phyloP scores from a whole-genome alignment of 2,113 vertebrate species.

The Neomonachus schauinslandi region DNA sequence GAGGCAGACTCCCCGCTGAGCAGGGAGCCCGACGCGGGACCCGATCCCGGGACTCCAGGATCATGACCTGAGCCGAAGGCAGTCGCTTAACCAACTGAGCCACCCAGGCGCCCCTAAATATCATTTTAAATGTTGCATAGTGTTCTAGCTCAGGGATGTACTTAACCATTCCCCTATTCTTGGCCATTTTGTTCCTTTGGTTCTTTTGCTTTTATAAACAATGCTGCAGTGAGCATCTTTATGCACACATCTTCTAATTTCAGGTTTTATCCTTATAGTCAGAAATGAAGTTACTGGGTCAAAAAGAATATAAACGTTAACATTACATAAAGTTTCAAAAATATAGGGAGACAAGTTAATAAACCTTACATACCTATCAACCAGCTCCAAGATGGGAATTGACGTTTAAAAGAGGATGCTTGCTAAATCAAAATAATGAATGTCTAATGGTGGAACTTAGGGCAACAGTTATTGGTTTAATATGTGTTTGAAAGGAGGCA shows the following conservation, averaged over 20 bases:
- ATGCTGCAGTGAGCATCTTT: background rate
- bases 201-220: background rate
- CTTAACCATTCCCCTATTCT: background rate
- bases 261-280: background rate
- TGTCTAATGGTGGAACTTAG: background rate
- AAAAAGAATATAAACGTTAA: background rate
- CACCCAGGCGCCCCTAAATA: too few species aligned
- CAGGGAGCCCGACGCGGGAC: too few species aligned
- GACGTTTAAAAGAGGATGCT: background rate
- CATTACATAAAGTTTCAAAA: background rate
- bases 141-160: background rate
- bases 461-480: background rate
- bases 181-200: background rate
- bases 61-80: too few species aligned
- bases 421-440: background rate
- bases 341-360: background rate
- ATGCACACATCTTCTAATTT: background rate
- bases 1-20: too few species aligned
- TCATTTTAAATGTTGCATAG: background rate
- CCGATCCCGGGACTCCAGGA: too few species aligned
- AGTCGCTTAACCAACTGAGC: too few species aligned
- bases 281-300: background rate
- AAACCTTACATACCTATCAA: background rate
- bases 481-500: background rate
- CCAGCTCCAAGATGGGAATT: background rate